A percentile compares a stretch with the other conserved stretches of the same genome.
Evolutionary conservation across 2,797 vertebrate species (phyloP).

Genomic region (Ataeniobius toweri): DNA sequence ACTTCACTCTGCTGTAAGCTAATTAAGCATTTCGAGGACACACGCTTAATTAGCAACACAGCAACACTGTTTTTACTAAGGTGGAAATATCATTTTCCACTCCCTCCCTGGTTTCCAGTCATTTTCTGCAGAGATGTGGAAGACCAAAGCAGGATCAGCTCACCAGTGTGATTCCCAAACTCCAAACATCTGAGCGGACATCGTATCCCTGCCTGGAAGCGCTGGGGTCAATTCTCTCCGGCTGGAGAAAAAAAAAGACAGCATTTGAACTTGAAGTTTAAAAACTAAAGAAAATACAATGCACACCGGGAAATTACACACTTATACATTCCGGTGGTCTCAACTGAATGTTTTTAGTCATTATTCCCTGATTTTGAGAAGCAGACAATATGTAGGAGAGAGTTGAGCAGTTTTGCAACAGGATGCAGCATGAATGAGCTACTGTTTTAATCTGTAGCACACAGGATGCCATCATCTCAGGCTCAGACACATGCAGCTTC

Average conservation of each 20-base stretch:
- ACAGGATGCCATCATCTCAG: slow-evolving; percentile 24
- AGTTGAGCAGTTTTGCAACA: too few species aligned
- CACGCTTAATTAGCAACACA: too few species aligned
- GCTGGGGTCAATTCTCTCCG: slow-evolving; percentile 97
- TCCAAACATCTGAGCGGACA: slow-evolving; percentile 98
- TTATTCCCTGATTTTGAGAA: not conserved
- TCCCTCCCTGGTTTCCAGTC: slow-evolving; percentile 65
- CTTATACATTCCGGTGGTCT: too few species aligned
- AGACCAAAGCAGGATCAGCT: slow-evolving; percentile 47
- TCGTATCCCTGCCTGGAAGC: slow-evolving; percentile 97
- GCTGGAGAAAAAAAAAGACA: slow-evolving; percentile 74
- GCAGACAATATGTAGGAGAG: too few species aligned
- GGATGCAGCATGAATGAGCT: not conserved
- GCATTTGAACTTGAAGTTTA: not conserved
- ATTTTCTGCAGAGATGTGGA: slow-evolving; percentile 84
- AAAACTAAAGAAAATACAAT: not conserved
- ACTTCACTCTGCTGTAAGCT: not conserved
- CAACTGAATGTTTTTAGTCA: too few species aligned
- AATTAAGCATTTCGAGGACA: too few species aligned
- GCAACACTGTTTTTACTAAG: too few species aligned
- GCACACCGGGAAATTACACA: not conserved
- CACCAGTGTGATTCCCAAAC: slow-evolving; percentile 95
- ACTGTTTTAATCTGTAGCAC: not conserved
- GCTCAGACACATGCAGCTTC: not conserved
- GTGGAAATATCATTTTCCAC: too few species aligned